phyloP scores from a whole-genome alignment of 2,797 vertebrate species.

The Vipera latastei region DNA sequence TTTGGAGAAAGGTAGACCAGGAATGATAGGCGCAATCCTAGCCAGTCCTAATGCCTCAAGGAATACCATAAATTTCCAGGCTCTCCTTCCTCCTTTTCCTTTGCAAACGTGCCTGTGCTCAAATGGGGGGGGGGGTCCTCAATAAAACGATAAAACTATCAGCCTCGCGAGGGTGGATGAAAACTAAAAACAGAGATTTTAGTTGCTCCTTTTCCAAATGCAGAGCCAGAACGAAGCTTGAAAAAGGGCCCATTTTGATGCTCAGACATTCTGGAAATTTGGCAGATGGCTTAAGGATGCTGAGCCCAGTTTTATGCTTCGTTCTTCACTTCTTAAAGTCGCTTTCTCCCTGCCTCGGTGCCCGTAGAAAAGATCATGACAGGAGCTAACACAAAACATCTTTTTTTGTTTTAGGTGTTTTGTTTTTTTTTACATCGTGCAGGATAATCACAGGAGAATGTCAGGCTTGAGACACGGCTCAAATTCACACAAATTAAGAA shows the following conservation, averaged over 20 bases:
- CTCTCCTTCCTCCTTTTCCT: background rate
- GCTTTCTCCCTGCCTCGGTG: background rate
- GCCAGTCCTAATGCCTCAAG: background rate
- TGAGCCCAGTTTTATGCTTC: background rate
- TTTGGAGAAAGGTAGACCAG: background rate
- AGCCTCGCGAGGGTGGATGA: background rate
- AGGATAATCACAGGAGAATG: background rate
- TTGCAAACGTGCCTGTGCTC: background rate
- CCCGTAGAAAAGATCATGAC: background rate
- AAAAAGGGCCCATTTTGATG: background rate
- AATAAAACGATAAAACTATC: background rate
- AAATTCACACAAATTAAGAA: too few relatives aligned
- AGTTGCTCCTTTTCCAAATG: background rate
- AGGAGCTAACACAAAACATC: background rate
- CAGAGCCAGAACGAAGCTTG: background rate
- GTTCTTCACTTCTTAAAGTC: background rate
- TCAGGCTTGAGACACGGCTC: background rate
- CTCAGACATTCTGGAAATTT: background rate
- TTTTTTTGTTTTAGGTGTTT: background rate
- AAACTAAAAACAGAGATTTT: background rate
- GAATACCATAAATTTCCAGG: background rate
- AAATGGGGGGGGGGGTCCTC: accelerated
- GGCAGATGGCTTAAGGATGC: background rate
- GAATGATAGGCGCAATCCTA: background rate
- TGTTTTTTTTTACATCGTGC: background rate